phyloP scores from a whole-genome alignment of 2,797 vertebrate species.

The Malacoctenus gilli region DNA sequence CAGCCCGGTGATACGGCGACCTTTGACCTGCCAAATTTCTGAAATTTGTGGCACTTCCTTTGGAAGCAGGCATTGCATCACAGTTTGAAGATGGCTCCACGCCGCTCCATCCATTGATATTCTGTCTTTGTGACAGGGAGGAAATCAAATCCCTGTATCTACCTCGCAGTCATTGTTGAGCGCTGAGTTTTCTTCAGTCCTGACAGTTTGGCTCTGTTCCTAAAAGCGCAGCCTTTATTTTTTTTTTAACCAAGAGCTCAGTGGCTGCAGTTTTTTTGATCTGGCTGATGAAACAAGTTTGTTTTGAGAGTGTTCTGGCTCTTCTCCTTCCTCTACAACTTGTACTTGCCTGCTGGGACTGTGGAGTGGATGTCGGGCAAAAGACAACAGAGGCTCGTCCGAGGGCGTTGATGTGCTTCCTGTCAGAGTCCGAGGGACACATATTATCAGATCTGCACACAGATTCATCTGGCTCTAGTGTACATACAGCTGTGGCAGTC shows the following conservation, averaged over 20 bases:
- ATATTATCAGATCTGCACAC: no score
- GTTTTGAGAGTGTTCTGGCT: neutral
- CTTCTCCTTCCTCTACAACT: neutral
- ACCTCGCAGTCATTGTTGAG: conserved; percentile 10
- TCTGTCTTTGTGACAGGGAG: conserved; percentile 10
- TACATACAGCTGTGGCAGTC: no score
- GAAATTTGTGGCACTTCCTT: neutral
- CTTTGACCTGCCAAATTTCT: no score
- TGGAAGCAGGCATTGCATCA: conserved; percentile 9
- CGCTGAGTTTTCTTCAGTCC: neutral
- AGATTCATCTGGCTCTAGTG: no score
- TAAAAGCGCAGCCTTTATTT: no score
- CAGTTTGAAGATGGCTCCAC: neutral
- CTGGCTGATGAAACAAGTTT: conserved; percentile 25
- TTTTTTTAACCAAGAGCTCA: no score
- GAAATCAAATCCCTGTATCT: conserved; percentile 21
- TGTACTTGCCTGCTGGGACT: neutral
- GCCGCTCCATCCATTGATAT: conserved; percentile 14
- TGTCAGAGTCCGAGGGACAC: neutral
- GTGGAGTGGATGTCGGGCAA: conserved; percentile 7
- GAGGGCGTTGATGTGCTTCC: neutral
- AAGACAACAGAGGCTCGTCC: neutral
- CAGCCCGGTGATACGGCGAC: no score
- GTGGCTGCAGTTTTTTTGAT: conserved; percentile 19
- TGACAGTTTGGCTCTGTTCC: conserved; percentile 15